Base-by-base conservation (phyloP, 1,140 invertebrate genomes). In the Drosophila quadrilineata region DNA sequence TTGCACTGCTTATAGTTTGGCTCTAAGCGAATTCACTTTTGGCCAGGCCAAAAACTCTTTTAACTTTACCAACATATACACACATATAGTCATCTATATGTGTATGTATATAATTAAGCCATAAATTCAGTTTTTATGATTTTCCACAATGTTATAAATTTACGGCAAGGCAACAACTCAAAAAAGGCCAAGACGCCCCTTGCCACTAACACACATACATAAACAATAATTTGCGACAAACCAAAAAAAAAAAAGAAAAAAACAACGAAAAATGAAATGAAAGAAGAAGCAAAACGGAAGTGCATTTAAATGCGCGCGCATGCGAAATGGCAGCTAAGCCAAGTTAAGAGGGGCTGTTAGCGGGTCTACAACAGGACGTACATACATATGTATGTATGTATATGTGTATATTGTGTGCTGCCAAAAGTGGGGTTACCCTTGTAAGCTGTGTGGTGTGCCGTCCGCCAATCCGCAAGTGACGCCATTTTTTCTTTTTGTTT, bases 91-190 rank as follows among this genome's bases (percentile, higher is more conserved):
- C 16, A 43, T 22, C 26, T 43, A 21, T n/a, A 33, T 12, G 6
- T 38, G 26, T 60, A 45, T 45, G 36, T 60, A 80, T 86, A 82
- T 80, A 86, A 86, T 86, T 86, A 86, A 86, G 82, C 59, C 75
- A 86, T 86, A 86, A 86, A 86, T 86, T 86, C 53, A 67, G 82
- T 80, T 86, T 86, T 87, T 86, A 86, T 80, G 82, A 86, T 86
- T 86, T 85, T 86, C 58, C 72, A 86, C 80, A 86, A 86, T 76
- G 80, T 86, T 86, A 86, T 80, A 72, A 82, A 87, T 86, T 86
- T 86, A 86, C 82, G 63, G 73, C 63, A 31, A 54, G 38, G 65
- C 65, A 68, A 68, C 68, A 66, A 66, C 49, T 54, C 49, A 54
- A 54, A 71, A 58, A 60, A n/a, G n/a, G 54, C 52, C 41, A 71